These are phyloP conservation scores for Sternotherus odoratus DNA, from an alignment of 2,797 vertebrate species.

Conservation along the genomic window DNA sequence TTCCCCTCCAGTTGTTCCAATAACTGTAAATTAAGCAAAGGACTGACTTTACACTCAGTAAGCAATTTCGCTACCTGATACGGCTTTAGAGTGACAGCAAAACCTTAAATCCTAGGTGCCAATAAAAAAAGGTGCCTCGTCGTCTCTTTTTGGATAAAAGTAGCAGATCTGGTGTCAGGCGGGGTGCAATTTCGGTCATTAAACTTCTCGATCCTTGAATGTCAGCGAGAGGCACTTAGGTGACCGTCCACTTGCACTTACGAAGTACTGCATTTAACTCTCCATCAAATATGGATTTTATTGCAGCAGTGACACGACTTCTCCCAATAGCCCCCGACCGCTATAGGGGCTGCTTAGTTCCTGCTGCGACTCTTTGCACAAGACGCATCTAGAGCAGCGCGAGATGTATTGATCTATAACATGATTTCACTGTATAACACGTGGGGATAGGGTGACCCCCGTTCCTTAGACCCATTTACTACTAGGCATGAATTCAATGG, in stretches of 20 bases:
- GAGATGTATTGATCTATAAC: background rate
- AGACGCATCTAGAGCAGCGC: background rate
- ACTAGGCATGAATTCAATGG: background rate
- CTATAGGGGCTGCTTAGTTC: slow-evolving; percentile 46
- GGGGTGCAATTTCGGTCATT: slow-evolving; percentile 59
- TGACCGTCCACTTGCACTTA: slow-evolving; percentile 54
- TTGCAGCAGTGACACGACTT: slow-evolving; percentile 78
- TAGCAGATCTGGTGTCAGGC: slow-evolving; percentile 22
- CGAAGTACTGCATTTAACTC: slow-evolving; percentile 75
- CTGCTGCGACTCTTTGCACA: slow-evolving; percentile 46
- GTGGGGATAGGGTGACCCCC: background rate
- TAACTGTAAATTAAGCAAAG: background rate
- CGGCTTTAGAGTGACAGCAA: background rate
- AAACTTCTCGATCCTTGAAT: slow-evolving; percentile 78
- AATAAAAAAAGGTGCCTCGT: background rate
- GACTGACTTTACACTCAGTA: background rate
- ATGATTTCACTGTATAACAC: background rate
- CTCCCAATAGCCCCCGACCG: slow-evolving; percentile 71
- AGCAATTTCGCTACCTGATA: background rate
- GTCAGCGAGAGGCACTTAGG: slow-evolving; percentile 68
- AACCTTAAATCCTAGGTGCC: slow-evolving; percentile 39
- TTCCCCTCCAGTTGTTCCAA: background rate
- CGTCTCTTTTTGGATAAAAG: background rate
- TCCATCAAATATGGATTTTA: slow-evolving; percentile 84
- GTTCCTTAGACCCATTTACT: slow-evolving; percentile 36